Evolutionary conservation across 2,113 vertebrate species (phyloP), one percentile per base, ranked within the genome.

Genomic region (Campylomormyrus numenius): DNA sequence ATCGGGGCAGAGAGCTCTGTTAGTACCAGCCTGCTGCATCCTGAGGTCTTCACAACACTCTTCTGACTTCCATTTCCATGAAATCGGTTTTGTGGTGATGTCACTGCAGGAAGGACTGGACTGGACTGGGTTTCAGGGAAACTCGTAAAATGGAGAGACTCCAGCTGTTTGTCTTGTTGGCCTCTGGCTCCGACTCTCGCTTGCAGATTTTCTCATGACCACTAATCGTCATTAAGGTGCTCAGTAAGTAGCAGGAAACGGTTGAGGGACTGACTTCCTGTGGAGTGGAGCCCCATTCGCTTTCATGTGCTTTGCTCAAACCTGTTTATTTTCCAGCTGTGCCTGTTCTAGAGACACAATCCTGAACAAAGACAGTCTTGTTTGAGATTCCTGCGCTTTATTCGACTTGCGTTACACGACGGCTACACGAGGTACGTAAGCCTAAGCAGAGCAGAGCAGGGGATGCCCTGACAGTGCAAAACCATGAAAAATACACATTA

Each of bases 1-100:
- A 88, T 62, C 87, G 85, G 49, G 50, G 90, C 9, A 90, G 17
- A 90, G 31, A 48, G 46, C 19, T 80, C 88, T 24, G 31, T 15
- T 9, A 83, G 19, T 7, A 56, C 15, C 17, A 24, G 27, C 31
- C 6, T n/a, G 3, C 45, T 6, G 42, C 24, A 19, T 17, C n/a
- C 24, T 31, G 10, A 70, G 10, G 10, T 27, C 24, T 3, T 27
- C 62, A 0, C 66, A 15, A 15, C 31, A 5, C 27, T 13, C 66
- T 35, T 15, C n/a, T 74, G n/a, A 35, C 27, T 74, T 17, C 8
- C 56, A 74, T n/a, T 74, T 74, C 27, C 66, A 74, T 15, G 5
- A 15, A 35, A 35, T 15, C 1, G 9, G 66, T n/a, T 62, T 9
- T 62, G 56, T 58, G 53, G 62, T 35, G 35, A 39, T 42, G 35